These are phyloP conservation scores for Ceratotherium simum DNA, from an alignment of 2,113 vertebrate genomes.

Conservation along the genomic window DNA sequence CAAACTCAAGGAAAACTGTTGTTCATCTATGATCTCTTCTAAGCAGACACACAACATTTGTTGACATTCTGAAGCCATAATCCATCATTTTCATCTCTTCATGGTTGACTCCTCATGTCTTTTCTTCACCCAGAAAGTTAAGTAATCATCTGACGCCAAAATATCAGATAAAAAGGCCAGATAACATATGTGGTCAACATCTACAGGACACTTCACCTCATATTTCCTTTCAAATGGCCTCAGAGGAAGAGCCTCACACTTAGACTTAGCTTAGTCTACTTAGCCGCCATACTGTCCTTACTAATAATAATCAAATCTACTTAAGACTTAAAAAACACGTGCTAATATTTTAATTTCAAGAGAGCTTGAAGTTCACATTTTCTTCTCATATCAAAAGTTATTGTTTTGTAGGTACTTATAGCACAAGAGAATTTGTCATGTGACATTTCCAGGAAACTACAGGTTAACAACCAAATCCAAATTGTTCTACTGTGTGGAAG, in stretches of 20 bases:
- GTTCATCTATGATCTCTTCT: neutral
- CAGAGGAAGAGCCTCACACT: neutral
- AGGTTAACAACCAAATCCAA: neutral
- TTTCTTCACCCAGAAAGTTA: conserved; percentile 74
- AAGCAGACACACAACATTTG: conserved; percentile 41
- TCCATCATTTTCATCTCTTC: conserved; percentile 73
- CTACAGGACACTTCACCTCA: conserved; percentile 61
- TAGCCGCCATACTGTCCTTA: neutral
- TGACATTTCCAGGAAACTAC: conserved; percentile 57
- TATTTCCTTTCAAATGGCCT: conserved; percentile 44
- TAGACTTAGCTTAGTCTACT: neutral
- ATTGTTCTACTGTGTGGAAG: neutral
- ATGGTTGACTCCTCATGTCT: conserved; percentile 68
- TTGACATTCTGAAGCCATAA: conserved; percentile 62
- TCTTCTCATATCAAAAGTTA: conserved; percentile 41
- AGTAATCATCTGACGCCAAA: conserved; percentile 66
- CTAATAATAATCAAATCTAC: neutral
- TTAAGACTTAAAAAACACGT: neutral
- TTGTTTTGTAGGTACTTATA: conserved; percentile 67
- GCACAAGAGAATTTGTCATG: conserved; percentile 54
- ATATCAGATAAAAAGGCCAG: conserved; percentile 77
- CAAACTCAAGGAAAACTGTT: conserved; percentile 22
- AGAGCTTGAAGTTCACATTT: conserved; percentile 2
- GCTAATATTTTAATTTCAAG: neutral
- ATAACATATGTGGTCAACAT: conserved; percentile 56